Percentiles rank a stretch among this genome's conserved stretches.
These are phyloP conservation scores for Paradisaea rubra DNA, from an alignment of 2,113 vertebrate genomes.

Conservation along the genomic window DNA sequence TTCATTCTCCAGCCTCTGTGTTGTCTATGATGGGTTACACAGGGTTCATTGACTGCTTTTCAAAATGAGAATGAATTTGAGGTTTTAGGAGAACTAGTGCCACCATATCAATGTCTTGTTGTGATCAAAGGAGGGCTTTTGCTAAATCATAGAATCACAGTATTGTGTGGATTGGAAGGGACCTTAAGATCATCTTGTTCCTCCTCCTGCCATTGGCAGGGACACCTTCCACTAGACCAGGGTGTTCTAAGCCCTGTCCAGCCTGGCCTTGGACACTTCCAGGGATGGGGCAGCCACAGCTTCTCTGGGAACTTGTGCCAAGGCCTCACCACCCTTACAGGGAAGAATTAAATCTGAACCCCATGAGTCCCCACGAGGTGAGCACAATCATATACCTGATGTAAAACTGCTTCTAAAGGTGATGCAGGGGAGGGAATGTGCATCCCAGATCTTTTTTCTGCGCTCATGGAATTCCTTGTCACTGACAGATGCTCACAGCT, in stretches of 20 bases:
- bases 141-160: neutral
- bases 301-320: neutral
- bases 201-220: neutral
- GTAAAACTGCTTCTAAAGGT: neutral
- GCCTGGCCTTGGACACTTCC: neutral
- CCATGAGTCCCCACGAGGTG: accelerated
- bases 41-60: neutral
- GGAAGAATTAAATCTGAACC: neutral
- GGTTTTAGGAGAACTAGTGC: neutral
- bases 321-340: neutral
- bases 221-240: neutral
- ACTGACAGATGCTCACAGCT: neutral
- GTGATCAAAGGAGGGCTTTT: neutral
- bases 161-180: neutral
- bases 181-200: neutral
- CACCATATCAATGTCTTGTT: neutral
- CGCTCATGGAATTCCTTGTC: neutral
- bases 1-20: neutral
- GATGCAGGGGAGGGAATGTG: too few species aligned
- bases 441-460: neutral
- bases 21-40: neutral
- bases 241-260: neutral
- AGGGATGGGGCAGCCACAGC: neutral
- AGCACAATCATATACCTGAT: neutral
- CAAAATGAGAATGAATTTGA: neutral